Evolutionary conservation across 2,797 vertebrate species (phyloP), one percentile per base, ranked within the genome.

Genomic region (Eupleurogrammus muticus): DNA sequence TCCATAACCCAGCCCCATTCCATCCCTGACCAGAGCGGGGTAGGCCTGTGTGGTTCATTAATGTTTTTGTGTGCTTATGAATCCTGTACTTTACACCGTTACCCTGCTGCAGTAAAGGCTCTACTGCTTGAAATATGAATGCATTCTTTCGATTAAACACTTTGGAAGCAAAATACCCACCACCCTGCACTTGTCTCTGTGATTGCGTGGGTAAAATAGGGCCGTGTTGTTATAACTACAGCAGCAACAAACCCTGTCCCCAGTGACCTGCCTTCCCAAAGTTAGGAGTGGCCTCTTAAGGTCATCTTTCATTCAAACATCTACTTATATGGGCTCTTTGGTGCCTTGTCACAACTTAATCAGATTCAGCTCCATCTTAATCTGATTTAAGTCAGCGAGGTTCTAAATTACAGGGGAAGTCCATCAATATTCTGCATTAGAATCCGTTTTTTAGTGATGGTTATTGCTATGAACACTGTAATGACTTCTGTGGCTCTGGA

Each of bases 1-100:
- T 64, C 12, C 61, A 70, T 70, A 35, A 65, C 81, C 57, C 21
- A 49, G n/a, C 14, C 13, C 3, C 47, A 64, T 5, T 56, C 17
- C 36, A 32, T 47, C 11, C 63, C 32, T 48, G 61, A 50, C 44
- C 28, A 46, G 35, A 36, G 6, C n/a, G 9, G 9, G n/a, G 34
- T 7, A 42, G 36, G 14, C n/a, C 7, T 20, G 38, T 42, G 53
- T 67, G 36, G 47, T 64, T 57, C 10, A 24, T 34, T 10, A 32
- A 34, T 38, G 19, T 20, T 10, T 17, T 5, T 5, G 17, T 16
- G 8, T 63, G 42, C 4, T 53, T 55, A 13, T 47, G 6, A 38
- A 21, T 19, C 3, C 28, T 28, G 28, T 28, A 28, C 28, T 28
- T 3, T 28, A 28, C 28, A 28, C 28, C 6, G 28, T 28, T 28